Evolutionary conservation across 2,888 invertebrate genomes (phyloP).

Genomic region (Calameuta idolon): DNA sequence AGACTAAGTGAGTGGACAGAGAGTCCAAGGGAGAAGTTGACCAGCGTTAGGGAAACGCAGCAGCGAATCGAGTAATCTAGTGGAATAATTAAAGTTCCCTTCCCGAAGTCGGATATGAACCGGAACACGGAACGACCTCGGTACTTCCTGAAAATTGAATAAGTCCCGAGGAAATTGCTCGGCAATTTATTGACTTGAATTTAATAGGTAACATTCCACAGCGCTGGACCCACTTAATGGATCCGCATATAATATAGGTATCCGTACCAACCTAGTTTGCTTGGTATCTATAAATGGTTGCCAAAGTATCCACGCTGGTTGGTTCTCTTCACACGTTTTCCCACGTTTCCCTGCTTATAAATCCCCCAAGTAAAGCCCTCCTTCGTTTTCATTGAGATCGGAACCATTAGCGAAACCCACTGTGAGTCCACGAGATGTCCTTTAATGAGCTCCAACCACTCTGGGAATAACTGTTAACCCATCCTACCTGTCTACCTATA

Average conservation of each 20-base stretch:
- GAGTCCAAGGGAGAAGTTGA: background rate
- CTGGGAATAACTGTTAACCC: background rate
- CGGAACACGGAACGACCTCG: background rate
- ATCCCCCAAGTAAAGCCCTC: background rate
- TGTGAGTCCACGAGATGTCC: background rate
- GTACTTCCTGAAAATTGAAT: slow-evolving; percentile 54
- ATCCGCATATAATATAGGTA: background rate
- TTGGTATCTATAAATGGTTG: background rate
- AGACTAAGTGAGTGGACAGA: background rate
- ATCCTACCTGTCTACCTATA: background rate
- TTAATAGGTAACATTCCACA: slow-evolving; percentile 34
- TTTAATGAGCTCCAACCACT: background rate
- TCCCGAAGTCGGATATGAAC: background rate
- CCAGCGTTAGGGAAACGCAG: background rate
- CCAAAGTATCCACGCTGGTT: background rate
- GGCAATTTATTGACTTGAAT: slow-evolving; percentile 57
- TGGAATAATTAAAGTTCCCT: background rate
- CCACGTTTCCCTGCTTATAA: background rate
- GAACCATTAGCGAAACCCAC: background rate
- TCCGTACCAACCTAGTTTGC: background rate
- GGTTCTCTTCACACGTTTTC: background rate
- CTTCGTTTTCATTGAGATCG: background rate
- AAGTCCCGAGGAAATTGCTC: slow-evolving; percentile 59
- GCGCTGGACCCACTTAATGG: background rate
- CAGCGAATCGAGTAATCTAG: background rate